A percentile compares a stretch with the other conserved stretches of the same genome.
phyloP scores from a whole-genome alignment of 2,113 vertebrate genomes.

The Pica pica region DNA sequence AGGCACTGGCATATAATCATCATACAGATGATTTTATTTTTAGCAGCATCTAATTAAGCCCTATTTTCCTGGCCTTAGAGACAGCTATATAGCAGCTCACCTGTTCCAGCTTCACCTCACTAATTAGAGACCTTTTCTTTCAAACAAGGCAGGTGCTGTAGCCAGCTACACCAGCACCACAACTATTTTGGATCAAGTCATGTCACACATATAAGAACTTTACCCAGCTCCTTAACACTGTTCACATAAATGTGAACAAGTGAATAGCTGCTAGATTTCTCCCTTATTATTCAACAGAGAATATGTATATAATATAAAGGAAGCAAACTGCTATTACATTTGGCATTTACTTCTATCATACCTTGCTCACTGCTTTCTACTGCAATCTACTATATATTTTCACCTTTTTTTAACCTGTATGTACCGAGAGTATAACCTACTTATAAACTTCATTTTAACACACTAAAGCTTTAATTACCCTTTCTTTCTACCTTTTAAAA shows the following conservation, averaged over 20 bases:
- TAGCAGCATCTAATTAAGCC: slow-evolving; percentile 2
- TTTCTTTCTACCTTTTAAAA: not conserved
- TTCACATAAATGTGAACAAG: not conserved
- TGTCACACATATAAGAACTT: not conserved
- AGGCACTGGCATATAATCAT: not conserved
- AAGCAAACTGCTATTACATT: not conserved
- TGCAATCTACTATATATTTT: not conserved
- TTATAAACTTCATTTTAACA: not conserved
- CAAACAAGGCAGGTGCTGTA: not conserved
- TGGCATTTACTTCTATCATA: not conserved
- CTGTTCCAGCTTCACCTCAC: not conserved
- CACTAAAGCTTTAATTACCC: not conserved
- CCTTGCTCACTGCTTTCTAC: not conserved
- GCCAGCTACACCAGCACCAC: not conserved
- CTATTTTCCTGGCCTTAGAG: not conserved
- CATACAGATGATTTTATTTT: not conserved
- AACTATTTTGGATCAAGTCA: not conserved
- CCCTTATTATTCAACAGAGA: not conserved
- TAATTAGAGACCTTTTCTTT: not conserved
- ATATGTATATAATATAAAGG: not conserved
- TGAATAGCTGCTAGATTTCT: not conserved
- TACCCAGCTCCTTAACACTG: not conserved
- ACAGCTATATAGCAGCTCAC: not conserved
- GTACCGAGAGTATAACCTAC: not conserved
- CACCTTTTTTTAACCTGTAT: not conserved